Conservation (phyloP, 2,797 vertebrate species). For the Carduelis carduelis region DNA sequence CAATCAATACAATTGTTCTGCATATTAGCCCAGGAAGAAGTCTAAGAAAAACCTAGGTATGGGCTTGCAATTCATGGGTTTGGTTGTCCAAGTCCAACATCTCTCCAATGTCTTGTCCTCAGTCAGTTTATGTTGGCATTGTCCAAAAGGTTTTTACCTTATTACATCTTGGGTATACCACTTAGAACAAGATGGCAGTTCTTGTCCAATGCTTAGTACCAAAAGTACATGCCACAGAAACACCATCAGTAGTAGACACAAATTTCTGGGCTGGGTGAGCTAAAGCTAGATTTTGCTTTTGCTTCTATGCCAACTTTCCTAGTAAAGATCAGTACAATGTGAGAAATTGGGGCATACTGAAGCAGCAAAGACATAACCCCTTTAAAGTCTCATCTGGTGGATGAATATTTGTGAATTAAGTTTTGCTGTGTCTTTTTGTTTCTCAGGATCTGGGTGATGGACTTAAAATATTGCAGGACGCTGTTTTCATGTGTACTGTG, state of each 20-base stretch:
- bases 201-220: not conserved
- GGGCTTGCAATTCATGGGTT: not conserved
- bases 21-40: not conserved
- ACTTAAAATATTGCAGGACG: not conserved
- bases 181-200: not conserved
- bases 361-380: not conserved
- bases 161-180: not conserved
- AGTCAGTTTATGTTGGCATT: not conserved
- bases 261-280: not conserved
- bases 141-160: not conserved
- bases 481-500: not conserved
- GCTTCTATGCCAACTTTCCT: not conserved
- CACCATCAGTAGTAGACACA: not conserved
- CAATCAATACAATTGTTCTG: not conserved
- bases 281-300: not conserved
- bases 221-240: not conserved
- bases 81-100: not conserved
- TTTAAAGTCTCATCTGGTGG: not conserved
- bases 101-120: not conserved
- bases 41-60: not conserved
- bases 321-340: not conserved
- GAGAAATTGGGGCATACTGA: not conserved
- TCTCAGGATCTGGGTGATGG: not conserved
- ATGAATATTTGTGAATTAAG: not conserved
- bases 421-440: not conserved